Evolutionary conservation across 2,888 invertebrate species (phyloP).

Genomic region (Epinotia nisella): DNA sequence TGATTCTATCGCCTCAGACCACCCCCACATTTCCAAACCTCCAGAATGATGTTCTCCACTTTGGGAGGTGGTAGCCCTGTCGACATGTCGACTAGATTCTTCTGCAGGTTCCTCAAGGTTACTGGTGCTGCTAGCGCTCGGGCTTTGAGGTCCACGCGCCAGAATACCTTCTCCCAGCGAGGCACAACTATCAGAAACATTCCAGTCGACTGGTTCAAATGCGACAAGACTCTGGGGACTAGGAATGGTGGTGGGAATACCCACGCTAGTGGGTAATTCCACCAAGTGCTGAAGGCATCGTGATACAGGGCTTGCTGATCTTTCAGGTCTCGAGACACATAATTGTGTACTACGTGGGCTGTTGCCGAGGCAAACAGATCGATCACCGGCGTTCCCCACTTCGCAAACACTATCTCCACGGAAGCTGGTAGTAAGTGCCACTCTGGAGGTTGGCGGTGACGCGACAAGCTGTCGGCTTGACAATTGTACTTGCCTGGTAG

Average conservation of each 20-base stretch:
- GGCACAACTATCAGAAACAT: constrained; percentile 41
- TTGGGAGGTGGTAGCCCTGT: too few species aligned
- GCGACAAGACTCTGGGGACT: constrained; percentile 41
- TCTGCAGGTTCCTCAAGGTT: too few species aligned
- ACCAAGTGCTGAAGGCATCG: constrained; percentile 45
- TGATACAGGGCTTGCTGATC: constrained; percentile 44
- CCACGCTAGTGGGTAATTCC: constrained; percentile 48
- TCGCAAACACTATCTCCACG: constrained; percentile 19
- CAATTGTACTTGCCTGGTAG: too few species aligned
- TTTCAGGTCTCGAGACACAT: too few species aligned
- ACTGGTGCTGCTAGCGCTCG: too few species aligned
- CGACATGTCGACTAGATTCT: too few species aligned
- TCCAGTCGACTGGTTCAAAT: constrained; percentile 44
- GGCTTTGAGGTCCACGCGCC: too few species aligned
- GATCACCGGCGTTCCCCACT: constrained; percentile 34
- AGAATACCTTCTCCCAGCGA: too few species aligned
- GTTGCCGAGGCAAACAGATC: constrained; percentile 39
- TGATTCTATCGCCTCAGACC: too few species aligned
- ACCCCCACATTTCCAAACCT: too few species aligned
- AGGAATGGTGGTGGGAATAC: constrained; percentile 49
- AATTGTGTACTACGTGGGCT: too few species aligned
- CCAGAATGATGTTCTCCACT: too few species aligned
- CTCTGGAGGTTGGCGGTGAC: constrained; percentile 21
- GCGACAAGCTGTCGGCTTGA: constrained; percentile 41
- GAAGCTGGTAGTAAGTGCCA: constrained; percentile 41